Percentiles rank a stretch among this genome's conserved stretches.
Evolutionary conservation across 2,797 vertebrate species (phyloP).

Genomic region (Oreortyx pictus): DNA sequence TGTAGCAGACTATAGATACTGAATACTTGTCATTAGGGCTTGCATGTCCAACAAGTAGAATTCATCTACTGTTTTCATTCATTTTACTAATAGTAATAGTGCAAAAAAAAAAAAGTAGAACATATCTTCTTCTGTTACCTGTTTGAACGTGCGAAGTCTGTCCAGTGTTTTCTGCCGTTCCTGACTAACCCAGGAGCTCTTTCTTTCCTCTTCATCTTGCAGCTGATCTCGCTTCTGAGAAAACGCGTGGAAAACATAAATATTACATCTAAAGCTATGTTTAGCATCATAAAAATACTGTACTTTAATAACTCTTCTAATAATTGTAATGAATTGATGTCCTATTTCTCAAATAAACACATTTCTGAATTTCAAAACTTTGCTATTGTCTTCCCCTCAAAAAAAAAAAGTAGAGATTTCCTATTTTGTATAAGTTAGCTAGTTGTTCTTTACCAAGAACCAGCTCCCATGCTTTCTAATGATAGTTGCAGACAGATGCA

Average conservation of each 20-base stretch:
- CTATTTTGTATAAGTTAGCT: neutral
- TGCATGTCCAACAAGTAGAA: neutral
- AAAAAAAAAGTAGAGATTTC: neutral
- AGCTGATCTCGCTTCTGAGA: conserved; percentile 81
- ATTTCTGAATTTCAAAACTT: neutral
- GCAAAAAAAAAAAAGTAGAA: neutral
- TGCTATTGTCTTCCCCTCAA: neutral
- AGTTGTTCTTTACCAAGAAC: neutral
- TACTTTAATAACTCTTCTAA: neutral
- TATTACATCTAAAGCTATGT: neutral
- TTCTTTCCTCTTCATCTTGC: conserved; percentile 88
- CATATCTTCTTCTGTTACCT: conserved; percentile 79
- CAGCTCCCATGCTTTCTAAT: neutral
- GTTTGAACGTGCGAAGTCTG: conserved; percentile 93
- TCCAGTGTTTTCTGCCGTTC: conserved; percentile 95
- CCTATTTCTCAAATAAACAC: neutral
- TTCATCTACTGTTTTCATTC: neutral
- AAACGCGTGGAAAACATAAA: conserved; percentile 40
- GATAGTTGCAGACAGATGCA: neutral
- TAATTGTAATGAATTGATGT: neutral
- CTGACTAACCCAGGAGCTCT: conserved; percentile 88
- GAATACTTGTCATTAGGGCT: neutral
- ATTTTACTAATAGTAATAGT: neutral
- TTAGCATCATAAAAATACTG: neutral
- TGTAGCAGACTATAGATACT: neutral